phyloP scores from a whole-genome alignment of 2,113 vertebrate genomes.

The Coregonus clupeaformis region DNA sequence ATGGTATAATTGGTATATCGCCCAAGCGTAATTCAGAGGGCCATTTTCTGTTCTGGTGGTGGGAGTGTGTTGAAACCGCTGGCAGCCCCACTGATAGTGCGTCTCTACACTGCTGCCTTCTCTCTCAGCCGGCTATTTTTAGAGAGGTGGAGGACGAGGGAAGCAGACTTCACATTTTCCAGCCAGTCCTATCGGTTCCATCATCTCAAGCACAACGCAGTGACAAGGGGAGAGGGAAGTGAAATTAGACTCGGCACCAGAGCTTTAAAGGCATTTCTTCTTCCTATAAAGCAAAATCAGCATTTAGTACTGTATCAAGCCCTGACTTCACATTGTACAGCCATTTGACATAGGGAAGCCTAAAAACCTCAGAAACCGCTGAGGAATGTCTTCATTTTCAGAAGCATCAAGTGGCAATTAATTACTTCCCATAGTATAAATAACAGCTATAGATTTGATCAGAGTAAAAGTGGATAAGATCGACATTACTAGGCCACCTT shows the following conservation, averaged over 20 bases:
- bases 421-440: too few species aligned
- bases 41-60: conserved; percentile 45
- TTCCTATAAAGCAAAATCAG: conserved; percentile 25
- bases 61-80: conserved; percentile 62
- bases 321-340: conserved; percentile 21
- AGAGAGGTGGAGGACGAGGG: conserved; percentile 64
- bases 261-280: conserved; percentile 34
- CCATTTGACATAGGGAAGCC: background rate
- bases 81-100: conserved; percentile 59
- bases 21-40: background rate
- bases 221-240: conserved; percentile 67
- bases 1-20: too few species aligned
- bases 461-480: too few species aligned
- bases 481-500: background rate
- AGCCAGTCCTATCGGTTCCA: conserved; percentile 68
- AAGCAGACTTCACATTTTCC: conserved; percentile 75
- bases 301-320: conserved; percentile 18
- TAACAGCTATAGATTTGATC: too few species aligned
- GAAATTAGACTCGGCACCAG: conserved; percentile 60
- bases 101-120: conserved; percentile 56
- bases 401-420: too few species aligned
- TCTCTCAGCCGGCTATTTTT: conserved; percentile 73
- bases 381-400: background rate
- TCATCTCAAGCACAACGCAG: conserved; percentile 68
- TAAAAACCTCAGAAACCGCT: background rate